Percentiles rank a stretch among this genome's conserved stretches.
phyloP scores from a whole-genome alignment of 2,113 vertebrate species.

The Peromyscus leucopus region DNA sequence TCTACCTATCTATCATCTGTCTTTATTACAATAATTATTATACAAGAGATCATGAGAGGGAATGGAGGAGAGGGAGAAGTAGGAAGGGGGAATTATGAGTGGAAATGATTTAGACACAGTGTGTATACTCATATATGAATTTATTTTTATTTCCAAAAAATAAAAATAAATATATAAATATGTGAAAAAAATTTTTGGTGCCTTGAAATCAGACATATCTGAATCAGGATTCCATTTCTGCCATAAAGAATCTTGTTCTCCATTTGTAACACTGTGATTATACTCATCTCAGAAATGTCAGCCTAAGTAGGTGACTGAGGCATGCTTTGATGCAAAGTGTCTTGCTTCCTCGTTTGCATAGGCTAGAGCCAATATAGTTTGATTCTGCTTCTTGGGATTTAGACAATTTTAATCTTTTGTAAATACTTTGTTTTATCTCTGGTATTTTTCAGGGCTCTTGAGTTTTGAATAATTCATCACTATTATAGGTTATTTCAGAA shows the following conservation, averaged over 20 bases:
- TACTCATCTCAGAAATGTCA: not conserved
- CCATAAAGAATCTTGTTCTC: not conserved
- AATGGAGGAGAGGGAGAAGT: not conserved
- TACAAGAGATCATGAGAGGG: not conserved
- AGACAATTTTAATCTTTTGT: not conserved
- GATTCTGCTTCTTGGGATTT: not conserved
- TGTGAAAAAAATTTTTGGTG: not conserved
- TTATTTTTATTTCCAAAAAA: not conserved
- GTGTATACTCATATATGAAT: not conserved
- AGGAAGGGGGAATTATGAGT: not conserved
- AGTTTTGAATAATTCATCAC: slow-evolving; percentile 5
- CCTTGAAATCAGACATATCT: not conserved
- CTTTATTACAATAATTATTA: not conserved
- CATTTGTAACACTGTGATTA: not conserved
- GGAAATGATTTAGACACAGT: not conserved
- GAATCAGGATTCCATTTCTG: not conserved
- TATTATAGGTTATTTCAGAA: not conserved
- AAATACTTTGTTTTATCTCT: not conserved
- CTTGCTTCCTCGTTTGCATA: not conserved
- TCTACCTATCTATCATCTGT: not conserved
- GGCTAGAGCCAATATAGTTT: not conserved
- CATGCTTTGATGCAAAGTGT: not conserved
- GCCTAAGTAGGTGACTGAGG: not conserved
- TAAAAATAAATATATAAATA: not conserved
- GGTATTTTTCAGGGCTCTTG: not conserved